Conservation (phyloP, 2,113 vertebrate genomes). For the Dasypus novemcinctus region DNA sequence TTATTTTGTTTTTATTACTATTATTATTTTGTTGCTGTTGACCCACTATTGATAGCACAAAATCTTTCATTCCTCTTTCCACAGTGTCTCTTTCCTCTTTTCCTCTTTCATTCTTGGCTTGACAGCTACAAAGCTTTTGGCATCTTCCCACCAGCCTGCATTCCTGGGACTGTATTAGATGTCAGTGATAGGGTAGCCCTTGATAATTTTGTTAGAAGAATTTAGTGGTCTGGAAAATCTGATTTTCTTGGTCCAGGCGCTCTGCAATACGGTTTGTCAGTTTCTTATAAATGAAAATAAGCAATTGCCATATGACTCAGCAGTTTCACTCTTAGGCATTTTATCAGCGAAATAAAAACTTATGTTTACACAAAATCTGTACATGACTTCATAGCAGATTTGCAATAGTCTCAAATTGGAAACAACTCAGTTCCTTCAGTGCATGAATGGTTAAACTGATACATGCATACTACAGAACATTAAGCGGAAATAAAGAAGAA, state of each 20-base stretch:
- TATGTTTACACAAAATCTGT: not conserved
- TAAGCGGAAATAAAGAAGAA: not conserved
- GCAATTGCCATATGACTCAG: not conserved
- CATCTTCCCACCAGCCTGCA: not conserved
- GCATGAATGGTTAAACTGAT: not conserved
- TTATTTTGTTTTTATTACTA: too few species aligned
- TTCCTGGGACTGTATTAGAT: not conserved
- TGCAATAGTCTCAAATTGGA: not conserved
- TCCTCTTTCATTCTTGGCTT: slow-evolving; percentile 23
- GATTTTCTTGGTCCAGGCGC: not conserved
- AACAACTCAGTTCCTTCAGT: not conserved
- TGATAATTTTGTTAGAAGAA: not conserved
- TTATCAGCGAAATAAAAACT: not conserved
- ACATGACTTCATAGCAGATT: not conserved
- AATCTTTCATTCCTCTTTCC: not conserved
- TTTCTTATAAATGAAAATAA: slow-evolving; percentile 30
- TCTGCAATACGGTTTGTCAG: not conserved
- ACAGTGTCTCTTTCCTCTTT: slow-evolving; percentile 35
- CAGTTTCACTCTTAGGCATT: not conserved
- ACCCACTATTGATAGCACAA: not conserved
- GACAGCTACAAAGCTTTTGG: not conserved
- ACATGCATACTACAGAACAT: not conserved
- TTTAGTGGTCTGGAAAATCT: slow-evolving; percentile 14
- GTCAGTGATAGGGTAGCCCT: not conserved
- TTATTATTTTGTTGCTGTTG: too few species aligned